phyloP scores from a whole-genome alignment of 35 echinoderm and acorn worm genomes.

The Diadema setosum region DNA sequence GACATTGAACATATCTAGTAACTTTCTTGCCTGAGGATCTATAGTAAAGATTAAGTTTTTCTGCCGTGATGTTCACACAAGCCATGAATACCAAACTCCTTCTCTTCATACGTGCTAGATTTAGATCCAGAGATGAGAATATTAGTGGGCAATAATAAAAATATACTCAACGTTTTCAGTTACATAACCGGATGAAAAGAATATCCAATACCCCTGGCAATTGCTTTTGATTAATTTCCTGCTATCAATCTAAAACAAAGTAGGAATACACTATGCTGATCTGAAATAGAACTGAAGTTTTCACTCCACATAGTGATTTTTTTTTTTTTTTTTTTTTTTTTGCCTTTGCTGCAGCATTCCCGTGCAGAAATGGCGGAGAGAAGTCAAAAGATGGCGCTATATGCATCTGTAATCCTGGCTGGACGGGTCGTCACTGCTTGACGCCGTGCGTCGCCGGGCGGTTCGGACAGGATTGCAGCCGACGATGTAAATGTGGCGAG shows the following conservation, averaged over 20 bases:
- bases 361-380: conserved; percentile 54
- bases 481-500: conserved; percentile 52
- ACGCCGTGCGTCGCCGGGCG: conserved; percentile 2
- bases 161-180: not conserved
- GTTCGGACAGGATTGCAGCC: conserved; percentile 40
- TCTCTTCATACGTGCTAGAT: too few relatives aligned
- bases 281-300: not conserved
- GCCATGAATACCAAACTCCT: too few relatives aligned
- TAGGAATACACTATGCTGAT: not conserved
- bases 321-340: not conserved
- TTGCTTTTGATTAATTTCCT: not conserved
- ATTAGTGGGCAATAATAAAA: not conserved
- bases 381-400: not conserved
- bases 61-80: too few relatives aligned
- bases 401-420: conserved; percentile 62
- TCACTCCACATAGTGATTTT: not conserved
- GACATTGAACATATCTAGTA: too few relatives aligned
- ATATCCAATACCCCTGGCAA: not conserved
- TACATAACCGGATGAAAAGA: not conserved
- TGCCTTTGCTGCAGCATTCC: conserved; percentile 29
- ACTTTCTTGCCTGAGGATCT: too few relatives aligned
- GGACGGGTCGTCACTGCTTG: conserved; percentile 13
- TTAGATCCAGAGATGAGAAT: too few relatives aligned
- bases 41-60: too few relatives aligned
- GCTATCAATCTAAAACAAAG: not conserved